phyloP scores from a whole-genome alignment of 2,113 vertebrate genomes.

The Solea solea region DNA sequence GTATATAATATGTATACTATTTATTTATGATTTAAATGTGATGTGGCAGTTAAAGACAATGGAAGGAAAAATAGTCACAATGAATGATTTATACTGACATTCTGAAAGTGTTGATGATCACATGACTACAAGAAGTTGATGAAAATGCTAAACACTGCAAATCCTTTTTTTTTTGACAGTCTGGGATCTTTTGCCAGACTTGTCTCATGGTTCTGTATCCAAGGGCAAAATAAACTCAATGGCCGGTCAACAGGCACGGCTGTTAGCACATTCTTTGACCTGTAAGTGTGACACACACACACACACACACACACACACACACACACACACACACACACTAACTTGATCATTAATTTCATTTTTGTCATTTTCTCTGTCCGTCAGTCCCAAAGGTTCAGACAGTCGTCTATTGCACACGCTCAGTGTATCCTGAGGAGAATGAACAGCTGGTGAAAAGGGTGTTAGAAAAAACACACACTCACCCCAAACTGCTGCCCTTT shows the following conservation, averaged over 20 bases:
- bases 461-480: constrained; percentile 76
- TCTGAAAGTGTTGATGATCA: too few species aligned
- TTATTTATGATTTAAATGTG: too few species aligned
- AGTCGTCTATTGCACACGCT: constrained; percentile 93
- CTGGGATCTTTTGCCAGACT: constrained; percentile 84
- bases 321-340: not conserved
- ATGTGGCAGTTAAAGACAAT: too few species aligned
- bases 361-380: constrained; percentile 17
- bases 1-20: too few species aligned
- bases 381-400: constrained; percentile 88
- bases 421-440: constrained; percentile 90
- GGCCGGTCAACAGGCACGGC: constrained; percentile 79
- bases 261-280: constrained; percentile 85
- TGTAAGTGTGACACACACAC: constrained; percentile 79
- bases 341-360: not conserved
- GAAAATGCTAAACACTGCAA: not conserved
- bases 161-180: constrained; percentile 74
- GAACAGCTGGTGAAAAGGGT: constrained; percentile 87
- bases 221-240: constrained; percentile 82
- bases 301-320: not conserved
- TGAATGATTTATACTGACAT: too few species aligned
- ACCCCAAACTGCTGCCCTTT: constrained; percentile 82
- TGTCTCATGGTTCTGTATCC: constrained; percentile 84
- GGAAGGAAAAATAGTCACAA: too few species aligned
- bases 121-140: not conserved